phyloP scores from a whole-genome alignment of 1,140 invertebrate genomes.

The Trachymyrmex septentrionalis region DNA sequence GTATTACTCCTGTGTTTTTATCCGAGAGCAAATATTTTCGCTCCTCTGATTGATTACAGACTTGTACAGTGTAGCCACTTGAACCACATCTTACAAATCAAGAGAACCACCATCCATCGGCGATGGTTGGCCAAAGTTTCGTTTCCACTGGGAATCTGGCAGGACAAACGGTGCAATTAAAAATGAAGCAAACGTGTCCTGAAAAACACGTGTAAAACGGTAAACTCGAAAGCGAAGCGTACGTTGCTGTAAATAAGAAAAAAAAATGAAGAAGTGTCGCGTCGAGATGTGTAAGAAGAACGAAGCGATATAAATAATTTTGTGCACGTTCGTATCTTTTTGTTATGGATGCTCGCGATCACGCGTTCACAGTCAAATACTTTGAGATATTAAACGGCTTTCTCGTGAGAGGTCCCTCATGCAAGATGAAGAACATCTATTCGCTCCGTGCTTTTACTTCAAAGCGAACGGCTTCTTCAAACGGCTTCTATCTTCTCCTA shows the following conservation, averaged over 20 bases:
- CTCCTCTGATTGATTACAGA: conserved; percentile 19
- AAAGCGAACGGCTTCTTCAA: neutral
- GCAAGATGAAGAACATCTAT: neutral
- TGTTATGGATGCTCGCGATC: conserved; percentile 20
- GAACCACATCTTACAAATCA: neutral
- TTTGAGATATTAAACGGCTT: neutral
- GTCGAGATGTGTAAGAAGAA: neutral
- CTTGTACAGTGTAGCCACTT: conserved; percentile 10
- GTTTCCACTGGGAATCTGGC: neutral
- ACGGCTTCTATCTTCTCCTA: neutral
- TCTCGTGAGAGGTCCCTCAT: neutral
- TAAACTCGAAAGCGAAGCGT: neutral
- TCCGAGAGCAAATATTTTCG: conserved; percentile 42
- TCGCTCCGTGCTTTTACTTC: neutral
- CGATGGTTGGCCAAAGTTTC: conserved; percentile 3
- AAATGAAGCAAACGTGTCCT: neutral
- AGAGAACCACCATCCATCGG: neutral
- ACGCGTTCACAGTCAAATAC: neutral
- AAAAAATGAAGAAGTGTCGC: neutral
- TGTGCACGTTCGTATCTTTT: neutral
- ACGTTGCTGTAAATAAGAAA: neutral
- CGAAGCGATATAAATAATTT: conserved; percentile 9
- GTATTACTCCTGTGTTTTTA: neutral
- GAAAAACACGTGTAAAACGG: neutral
- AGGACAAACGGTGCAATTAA: neutral